Conservation (phyloP, 2,888 invertebrate genomes). For the Drepana falcataria region DNA sequence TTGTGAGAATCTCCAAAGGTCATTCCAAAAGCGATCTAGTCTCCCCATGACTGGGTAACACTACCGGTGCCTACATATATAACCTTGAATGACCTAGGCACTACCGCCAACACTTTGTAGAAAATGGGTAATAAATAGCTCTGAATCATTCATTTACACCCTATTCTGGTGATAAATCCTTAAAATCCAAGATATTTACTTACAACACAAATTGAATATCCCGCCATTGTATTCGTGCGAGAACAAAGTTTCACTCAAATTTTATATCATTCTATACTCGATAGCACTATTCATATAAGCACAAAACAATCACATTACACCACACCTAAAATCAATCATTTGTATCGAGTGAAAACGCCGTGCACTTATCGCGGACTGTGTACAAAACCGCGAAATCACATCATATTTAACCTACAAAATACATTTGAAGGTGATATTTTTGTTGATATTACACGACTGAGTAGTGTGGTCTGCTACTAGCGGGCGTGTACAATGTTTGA, state of each 20-base stretch:
- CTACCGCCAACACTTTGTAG: conserved; percentile 9
- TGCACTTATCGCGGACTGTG: conserved; percentile 52
- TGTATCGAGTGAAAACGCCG: conserved; percentile 28
- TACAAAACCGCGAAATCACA: conserved; percentile 68
- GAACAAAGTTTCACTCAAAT: conserved; percentile 16
- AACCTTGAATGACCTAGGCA: conserved; percentile 76
- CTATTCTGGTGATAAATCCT: not conserved
- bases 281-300: conserved; percentile 25
- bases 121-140: not conserved
- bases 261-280: conserved; percentile 15
- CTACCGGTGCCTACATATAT: conserved; percentile 57
- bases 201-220: conserved; percentile 44
- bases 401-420: conserved; percentile 78
- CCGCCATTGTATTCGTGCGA: conserved; percentile 42
- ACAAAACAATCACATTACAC: conserved; percentile 33
- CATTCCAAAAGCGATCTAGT: conserved; percentile 62
- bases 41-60: conserved; percentile 50
- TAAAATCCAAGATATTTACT: conserved; percentile 19
- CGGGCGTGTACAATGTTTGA: conserved; percentile 23
- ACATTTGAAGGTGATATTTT: conserved; percentile 78
- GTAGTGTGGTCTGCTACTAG: conserved; percentile 23
- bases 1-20: conserved; percentile 44
- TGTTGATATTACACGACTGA: conserved; percentile 68
- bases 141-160: conserved; percentile 4
- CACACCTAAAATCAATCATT: conserved; percentile 29